Percentiles rank a stretch among this genome's conserved stretches.
These are phyloP conservation scores for Amaurobius ferox DNA, from an alignment of 2,888 invertebrate species.

Conservation along the genomic window DNA sequence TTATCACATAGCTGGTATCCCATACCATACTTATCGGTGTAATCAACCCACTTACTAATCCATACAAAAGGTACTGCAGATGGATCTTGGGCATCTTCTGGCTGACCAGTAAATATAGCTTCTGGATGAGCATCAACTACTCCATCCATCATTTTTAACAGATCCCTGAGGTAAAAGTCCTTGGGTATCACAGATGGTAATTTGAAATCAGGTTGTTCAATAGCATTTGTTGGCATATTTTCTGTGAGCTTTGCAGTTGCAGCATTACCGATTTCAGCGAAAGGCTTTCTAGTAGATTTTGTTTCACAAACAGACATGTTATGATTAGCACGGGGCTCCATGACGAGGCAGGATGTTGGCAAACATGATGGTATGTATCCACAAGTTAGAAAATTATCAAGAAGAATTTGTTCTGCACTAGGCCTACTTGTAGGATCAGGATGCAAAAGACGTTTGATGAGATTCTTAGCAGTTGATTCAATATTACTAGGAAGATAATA, in stretches of 20 bases:
- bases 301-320: slow-evolving; percentile 16
- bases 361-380: slow-evolving; percentile 84
- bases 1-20: slow-evolving; percentile 99
- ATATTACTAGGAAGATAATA: slow-evolving; percentile 83
- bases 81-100: slow-evolving; percentile 95
- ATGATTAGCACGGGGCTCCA: slow-evolving; percentile 86
- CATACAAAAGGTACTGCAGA: slow-evolving; percentile 96
- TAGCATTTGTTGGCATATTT: not conserved
- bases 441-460: slow-evolving; percentile 79
- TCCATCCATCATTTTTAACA: not conserved
- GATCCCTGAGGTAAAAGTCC: not conserved
- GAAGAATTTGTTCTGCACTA: slow-evolving; percentile 77
- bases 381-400: slow-evolving; percentile 74
- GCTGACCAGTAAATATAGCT: not conserved
- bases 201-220: slow-evolving; percentile 34
- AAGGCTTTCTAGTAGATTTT: slow-evolving; percentile 10
- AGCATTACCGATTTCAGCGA: slow-evolving; percentile 24
- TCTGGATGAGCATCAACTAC: not conserved
- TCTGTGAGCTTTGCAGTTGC: not conserved
- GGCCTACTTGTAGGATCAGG: slow-evolving; percentile 79
- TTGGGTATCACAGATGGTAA: slow-evolving; percentile 18
- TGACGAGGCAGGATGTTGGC: slow-evolving; percentile 94
- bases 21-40: slow-evolving; percentile 99
- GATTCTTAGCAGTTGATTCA: slow-evolving; percentile 75
- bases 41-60: slow-evolving; percentile 99